phyloP scores from a whole-genome alignment of 2,797 vertebrate species.

The Oryzias dopingdopingensis region DNA sequence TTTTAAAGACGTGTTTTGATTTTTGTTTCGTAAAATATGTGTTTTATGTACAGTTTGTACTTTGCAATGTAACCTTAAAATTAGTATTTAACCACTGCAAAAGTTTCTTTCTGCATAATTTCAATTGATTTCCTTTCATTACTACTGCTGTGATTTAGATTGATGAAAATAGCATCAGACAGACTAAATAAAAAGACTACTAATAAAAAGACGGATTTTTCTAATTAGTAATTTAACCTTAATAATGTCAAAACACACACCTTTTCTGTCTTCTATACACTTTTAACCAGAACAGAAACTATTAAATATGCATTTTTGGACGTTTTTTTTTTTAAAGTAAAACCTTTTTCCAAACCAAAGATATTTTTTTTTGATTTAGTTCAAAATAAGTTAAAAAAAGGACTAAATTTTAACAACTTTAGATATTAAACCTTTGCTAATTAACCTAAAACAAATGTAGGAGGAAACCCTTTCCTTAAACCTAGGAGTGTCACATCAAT shows the following conservation, averaged over 20 bases:
- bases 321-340: background rate
- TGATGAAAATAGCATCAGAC: background rate
- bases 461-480: too few relatives aligned
- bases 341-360: background rate
- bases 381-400: too few relatives aligned
- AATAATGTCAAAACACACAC: background rate
- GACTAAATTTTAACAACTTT: too few relatives aligned
- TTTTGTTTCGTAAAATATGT: background rate
- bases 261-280: background rate
- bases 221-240: background rate
- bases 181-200: too few relatives aligned
- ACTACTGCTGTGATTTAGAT: background rate
- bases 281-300: background rate
- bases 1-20: background rate
- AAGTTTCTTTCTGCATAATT: background rate
- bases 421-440: too few relatives aligned
- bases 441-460: too few relatives aligned
- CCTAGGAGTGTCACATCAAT: too few relatives aligned
- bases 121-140: background rate
- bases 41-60: too few relatives aligned
- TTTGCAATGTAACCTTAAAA: too few relatives aligned
- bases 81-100: too few relatives aligned
- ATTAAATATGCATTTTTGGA: background rate
- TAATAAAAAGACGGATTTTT: background rate
- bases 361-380: too few relatives aligned